A percentile compares a stretch with the other conserved stretches of the same genome.
phyloP scores from a whole-genome alignment of 2,888 invertebrate species.

The Achlya flavicornis region DNA sequence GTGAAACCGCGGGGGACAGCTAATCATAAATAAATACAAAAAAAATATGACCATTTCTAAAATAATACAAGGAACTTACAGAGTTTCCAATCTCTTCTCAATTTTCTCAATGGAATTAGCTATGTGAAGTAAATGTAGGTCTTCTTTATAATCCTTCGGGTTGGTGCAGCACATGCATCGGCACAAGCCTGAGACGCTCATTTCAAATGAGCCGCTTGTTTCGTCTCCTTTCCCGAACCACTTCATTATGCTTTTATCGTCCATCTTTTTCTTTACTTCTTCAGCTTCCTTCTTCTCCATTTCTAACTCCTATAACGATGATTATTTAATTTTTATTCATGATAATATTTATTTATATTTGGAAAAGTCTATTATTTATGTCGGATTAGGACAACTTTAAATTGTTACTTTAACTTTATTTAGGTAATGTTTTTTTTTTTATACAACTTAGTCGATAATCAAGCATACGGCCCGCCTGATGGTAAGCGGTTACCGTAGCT shows the following conservation, averaged over 20 bases:
- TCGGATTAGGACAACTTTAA: no score
- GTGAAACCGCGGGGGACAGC: no score
- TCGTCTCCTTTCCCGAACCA: slow-evolving; percentile 89
- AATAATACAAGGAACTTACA: slow-evolving; percentile 51
- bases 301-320: slow-evolving; percentile 87
- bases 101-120: slow-evolving; percentile 91
- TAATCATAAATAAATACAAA: no score
- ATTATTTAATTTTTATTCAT: background rate
- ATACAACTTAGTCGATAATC: no score
- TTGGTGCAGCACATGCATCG: slow-evolving; percentile 95
- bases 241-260: slow-evolving; percentile 90
- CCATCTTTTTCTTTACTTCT: slow-evolving; percentile 91
- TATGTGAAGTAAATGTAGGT: slow-evolving; percentile 91
- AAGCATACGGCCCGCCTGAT: no score
- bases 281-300: slow-evolving; percentile 92
- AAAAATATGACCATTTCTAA: background rate
- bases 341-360: background rate
- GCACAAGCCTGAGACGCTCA: slow-evolving; percentile 93
- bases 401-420: no score
- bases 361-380: background rate
- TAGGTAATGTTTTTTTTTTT: no score
- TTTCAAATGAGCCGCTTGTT: slow-evolving; percentile 92
- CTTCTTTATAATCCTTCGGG: slow-evolving; percentile 92
- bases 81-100: slow-evolving; percentile 88
- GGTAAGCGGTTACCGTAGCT: no score